phyloP scores from a whole-genome alignment of 2,113 vertebrate genomes.

The Cyanoramphus novaezelandiae region DNA sequence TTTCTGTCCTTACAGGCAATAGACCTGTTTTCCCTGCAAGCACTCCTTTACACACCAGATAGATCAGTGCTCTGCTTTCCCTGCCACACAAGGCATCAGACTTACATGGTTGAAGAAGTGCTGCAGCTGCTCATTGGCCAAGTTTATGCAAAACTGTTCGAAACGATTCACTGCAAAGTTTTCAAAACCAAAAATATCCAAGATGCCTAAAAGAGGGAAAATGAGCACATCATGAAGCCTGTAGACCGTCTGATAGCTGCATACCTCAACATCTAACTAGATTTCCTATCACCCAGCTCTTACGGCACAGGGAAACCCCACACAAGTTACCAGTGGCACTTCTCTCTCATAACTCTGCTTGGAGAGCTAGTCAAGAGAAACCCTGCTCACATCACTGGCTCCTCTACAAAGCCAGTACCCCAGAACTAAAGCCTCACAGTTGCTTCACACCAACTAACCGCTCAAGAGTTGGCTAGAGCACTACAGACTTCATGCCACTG shows the following conservation, averaged over 20 bases:
- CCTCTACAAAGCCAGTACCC: not conserved
- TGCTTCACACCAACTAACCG: not conserved
- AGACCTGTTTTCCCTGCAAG: not conserved
- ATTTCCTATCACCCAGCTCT: not conserved
- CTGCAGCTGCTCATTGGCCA: conserved; percentile 83
- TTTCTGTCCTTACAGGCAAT: not conserved
- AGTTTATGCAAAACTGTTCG: conserved; percentile 82
- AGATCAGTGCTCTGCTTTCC: not conserved
- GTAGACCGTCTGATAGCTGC: not conserved
- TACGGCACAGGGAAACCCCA: not conserved
- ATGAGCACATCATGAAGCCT: not conserved
- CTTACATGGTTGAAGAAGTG: conserved; percentile 82
- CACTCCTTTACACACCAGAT: not conserved
- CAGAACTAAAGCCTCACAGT: not conserved
- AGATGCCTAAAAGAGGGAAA: conserved; percentile 67
- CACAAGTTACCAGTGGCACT: not conserved
- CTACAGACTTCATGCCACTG: not conserved
- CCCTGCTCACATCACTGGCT: not conserved
- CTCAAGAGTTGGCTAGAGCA: not conserved
- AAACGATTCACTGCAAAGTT: conserved; percentile 80
- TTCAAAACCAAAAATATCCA: conserved; percentile 84
- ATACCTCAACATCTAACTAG: not conserved
- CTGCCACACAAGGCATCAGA: not conserved
- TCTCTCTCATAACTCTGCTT: not conserved
- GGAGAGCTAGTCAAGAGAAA: not conserved